Evolutionary conservation across 2,797 vertebrate species (phyloP).

Genomic region (Yasuhikotakia modesta): DNA sequence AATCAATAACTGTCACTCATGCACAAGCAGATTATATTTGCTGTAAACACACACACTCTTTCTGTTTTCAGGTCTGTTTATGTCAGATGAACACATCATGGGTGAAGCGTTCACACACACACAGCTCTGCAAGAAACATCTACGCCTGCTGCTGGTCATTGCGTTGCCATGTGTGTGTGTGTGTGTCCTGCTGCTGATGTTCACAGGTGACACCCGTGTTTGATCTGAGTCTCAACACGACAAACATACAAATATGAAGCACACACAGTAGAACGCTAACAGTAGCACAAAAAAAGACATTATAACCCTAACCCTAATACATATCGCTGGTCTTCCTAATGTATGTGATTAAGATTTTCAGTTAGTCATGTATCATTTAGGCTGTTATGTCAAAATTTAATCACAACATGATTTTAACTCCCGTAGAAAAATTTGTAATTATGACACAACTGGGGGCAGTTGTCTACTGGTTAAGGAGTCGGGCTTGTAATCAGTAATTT

Average conservation of each 20-base stretch:
- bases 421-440: not conserved
- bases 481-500: too few species aligned
- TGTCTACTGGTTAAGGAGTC: too few species aligned
- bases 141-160: conserved; percentile 78
- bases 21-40: too few species aligned
- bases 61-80: conserved; percentile 30
- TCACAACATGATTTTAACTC: conserved; percentile 61
- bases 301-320: not conserved
- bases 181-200: conserved; percentile 25
- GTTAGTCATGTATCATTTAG: conserved; percentile 70
- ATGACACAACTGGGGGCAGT: too few species aligned
- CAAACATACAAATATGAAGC: conserved; percentile 28
- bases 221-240: not conserved
- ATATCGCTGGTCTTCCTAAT: not conserved
- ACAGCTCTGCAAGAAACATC: conserved; percentile 72
- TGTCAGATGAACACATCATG: conserved; percentile 71
- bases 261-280: not conserved
- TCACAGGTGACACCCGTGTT: conserved; percentile 31
- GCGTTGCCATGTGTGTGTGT: conserved; percentile 78
- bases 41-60: not conserved
- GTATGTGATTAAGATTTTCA: conserved; percentile 14
- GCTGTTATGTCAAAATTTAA: conserved; percentile 80
- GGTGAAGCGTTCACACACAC: conserved; percentile 78
- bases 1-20: not conserved
- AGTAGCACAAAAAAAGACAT: too few species aligned